Conservation (phyloP, 2,797 vertebrate species). For the Florisuga fusca region DNA sequence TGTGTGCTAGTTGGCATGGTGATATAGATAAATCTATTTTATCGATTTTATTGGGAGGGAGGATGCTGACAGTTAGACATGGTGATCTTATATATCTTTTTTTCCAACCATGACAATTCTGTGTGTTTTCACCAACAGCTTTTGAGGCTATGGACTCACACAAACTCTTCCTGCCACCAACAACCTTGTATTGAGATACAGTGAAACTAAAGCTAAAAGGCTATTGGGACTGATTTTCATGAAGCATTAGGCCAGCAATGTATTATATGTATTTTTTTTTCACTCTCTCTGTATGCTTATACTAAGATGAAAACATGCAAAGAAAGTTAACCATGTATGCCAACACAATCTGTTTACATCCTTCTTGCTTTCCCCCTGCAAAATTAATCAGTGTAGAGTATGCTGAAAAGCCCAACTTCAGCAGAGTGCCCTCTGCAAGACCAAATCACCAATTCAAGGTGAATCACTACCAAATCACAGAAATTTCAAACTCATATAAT, state of each 20-base stretch:
- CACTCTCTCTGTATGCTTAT: neutral
- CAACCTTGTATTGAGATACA: neutral
- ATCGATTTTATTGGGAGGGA: too few species aligned
- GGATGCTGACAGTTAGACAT: too few species aligned
- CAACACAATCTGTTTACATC: neutral
- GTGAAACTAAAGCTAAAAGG: neutral
- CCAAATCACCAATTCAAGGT: neutral
- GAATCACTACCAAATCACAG: neutral
- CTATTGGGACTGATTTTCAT: neutral
- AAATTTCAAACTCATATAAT: neutral
- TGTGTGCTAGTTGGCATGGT: too few species aligned
- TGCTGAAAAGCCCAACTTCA: neutral
- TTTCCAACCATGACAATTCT: too few species aligned
- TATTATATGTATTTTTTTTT: neutral
- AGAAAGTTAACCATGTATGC: neutral
- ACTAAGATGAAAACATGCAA: neutral
- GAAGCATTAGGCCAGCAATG: neutral
- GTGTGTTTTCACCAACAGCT: neutral
- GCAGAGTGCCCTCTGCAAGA: neutral
- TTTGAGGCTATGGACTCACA: neutral
- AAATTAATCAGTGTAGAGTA: neutral
- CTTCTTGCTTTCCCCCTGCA: neutral
- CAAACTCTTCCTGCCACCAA: neutral
- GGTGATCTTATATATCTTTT: too few species aligned
- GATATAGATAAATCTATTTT: too few species aligned